A percentile compares a stretch with the other conserved stretches of the same genome.
Evolutionary conservation across 2,797 vertebrate genomes (phyloP).

Genomic region (Coreius guichenoti): DNA sequence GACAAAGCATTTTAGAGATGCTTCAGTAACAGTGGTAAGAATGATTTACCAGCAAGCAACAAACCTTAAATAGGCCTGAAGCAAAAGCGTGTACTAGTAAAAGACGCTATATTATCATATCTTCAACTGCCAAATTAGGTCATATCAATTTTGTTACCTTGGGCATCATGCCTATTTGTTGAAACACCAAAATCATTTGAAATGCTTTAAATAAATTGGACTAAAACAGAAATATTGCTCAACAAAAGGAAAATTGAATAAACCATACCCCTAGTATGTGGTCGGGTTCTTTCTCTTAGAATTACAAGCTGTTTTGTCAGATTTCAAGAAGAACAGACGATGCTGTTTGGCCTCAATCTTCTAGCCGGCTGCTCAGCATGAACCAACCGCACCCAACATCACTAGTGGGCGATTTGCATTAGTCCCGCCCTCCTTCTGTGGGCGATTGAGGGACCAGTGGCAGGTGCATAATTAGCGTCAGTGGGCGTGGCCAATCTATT

Average conservation of each 20-base stretch:
- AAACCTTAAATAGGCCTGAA: not conserved
- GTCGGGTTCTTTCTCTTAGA: not conserved
- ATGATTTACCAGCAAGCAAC: not conserved
- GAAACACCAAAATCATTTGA: not conserved
- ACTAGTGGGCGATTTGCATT: not conserved
- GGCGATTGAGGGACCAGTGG: not conserved
- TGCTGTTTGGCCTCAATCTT: not conserved
- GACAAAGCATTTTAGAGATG: slow-evolving; percentile 42
- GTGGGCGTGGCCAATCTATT: not conserved
- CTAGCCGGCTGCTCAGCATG: slow-evolving; percentile 8
- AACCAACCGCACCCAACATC: slow-evolving; percentile 32
- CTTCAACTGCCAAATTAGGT: not conserved
- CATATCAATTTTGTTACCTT: not conserved
- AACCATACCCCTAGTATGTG: slow-evolving; percentile 16
- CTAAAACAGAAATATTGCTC: not conserved
- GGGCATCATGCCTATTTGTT: not conserved
- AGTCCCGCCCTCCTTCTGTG: slow-evolving; percentile 9
- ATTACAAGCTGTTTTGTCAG: not conserved
- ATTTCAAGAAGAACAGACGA: not conserved
- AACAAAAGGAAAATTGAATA: not conserved
- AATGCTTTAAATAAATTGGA: not conserved
- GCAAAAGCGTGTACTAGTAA: not conserved
- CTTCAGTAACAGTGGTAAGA: not conserved
- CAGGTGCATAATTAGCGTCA: slow-evolving; percentile 14
- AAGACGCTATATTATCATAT: not conserved